These are phyloP conservation scores for Paragorgia papillata DNA, from an alignment of 92 coral and sea anemone genomes.

Conservation along the genomic window DNA sequence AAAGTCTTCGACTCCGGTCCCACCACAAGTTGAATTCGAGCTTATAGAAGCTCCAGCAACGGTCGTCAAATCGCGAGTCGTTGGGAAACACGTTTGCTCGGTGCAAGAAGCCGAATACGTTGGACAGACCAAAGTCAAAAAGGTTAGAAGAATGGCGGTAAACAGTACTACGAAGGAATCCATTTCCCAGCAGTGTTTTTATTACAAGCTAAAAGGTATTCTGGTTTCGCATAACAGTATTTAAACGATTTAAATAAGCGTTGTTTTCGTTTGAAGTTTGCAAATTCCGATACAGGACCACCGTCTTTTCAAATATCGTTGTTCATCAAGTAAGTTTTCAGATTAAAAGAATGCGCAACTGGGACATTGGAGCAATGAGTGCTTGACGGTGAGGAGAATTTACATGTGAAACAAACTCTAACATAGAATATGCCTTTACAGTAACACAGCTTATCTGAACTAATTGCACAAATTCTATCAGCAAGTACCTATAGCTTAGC, in stretches of 20 bases:
- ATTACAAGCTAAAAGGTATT: not conserved
- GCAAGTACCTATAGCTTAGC: too few relatives aligned
- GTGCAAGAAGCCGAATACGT: conserved; percentile 18
- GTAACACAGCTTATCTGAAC: too few relatives aligned
- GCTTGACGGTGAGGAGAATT: conserved; percentile 20
- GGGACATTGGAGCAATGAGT: not conserved
- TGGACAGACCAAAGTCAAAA: conserved; percentile 1
- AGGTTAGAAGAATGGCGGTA: not conserved
- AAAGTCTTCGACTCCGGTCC: conserved; percentile 47
- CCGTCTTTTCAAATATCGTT: conserved; percentile 9
- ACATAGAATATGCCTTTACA: not conserved
- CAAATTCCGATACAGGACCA: conserved; percentile 42
- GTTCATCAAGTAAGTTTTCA: conserved; percentile 13
- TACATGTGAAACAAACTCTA: not conserved
- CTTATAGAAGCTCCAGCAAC: conserved; percentile 44
- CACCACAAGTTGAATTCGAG: conserved; percentile 93
- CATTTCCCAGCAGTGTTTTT: not conserved
- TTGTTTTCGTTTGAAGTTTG: not conserved
- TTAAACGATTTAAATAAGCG: not conserved
- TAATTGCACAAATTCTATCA: not conserved
- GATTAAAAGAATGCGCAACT: conserved; percentile 31
- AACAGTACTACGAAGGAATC: conserved; percentile 7
- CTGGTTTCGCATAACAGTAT: not conserved
- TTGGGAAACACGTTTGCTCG: conserved; percentile 4
- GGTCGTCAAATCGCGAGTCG: not conserved